Base-by-base conservation (phyloP, 2,113 vertebrate genomes). In the Melanerpes formicivorus region DNA sequence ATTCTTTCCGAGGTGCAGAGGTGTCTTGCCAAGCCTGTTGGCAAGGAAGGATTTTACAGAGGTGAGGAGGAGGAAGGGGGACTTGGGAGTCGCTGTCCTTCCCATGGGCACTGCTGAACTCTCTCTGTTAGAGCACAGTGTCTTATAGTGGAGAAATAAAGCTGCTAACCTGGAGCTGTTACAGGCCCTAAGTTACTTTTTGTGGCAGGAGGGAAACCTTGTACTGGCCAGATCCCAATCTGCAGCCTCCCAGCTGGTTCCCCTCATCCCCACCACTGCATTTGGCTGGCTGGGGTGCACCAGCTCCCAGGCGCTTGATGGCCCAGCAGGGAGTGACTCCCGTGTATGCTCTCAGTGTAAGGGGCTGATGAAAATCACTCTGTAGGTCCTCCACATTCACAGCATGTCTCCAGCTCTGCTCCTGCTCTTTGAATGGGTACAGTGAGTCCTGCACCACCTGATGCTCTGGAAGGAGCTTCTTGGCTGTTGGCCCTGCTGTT, bases 261-360 rank as follows among this genome's bases (percentile, higher is more conserved):
- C 42, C 11, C 7, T 21, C 1, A 3, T 25, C 52, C 69, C 16
- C 13, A 2, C 5, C 12, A 18, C 6, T 5, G 32, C 16, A 3
- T 62, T 29, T 6, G 40, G 19, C 4, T 42, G 56, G 48, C n/a
- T 3, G 2, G 3, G 3, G 30, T 10, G 37, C 59, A 72, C 8
- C 1, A 2, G 71, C 42, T 74, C 81, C 0, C 0, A 21, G 50
- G 63, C 55, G 25, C 75, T 77, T 5, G 1, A 3, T 25, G 19
- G 48, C 65, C 76, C 4, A 0, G 23, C 55, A 15, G 14, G 10
- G 44, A 88, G 59, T 0, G 1, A 8, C 14, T 73, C 55, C 27
- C 1, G 1, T 5, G 69, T 9, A 3, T 0, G 0, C 2, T 1
- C 17, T 32, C 25, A 2, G 13, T 40, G 56, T 44, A 25, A 26